Evolutionary conservation across 2,113 vertebrate species (phyloP).

Genomic region (Cyprinodon brontotheroides): DNA sequence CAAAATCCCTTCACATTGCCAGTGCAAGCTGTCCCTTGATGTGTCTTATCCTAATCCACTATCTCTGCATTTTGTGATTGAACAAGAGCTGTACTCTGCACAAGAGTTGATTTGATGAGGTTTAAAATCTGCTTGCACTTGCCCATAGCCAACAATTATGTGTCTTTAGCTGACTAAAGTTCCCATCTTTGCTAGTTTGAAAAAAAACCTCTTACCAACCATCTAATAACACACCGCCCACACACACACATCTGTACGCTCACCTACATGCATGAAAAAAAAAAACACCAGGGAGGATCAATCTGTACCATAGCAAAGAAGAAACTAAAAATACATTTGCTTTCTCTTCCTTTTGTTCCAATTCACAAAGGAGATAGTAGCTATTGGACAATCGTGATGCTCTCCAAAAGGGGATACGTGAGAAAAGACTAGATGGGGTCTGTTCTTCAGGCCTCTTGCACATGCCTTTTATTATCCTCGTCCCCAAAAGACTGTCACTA

Average conservation of each 20-base stretch:
- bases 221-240: conserved; percentile 25
- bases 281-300: conserved; percentile 22
- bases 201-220: conserved; percentile 19
- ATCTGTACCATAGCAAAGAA: conserved; percentile 13
- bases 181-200: conserved; percentile 10
- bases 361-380: conserved; percentile 7
- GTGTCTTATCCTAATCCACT: conserved; percentile 28
- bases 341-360: conserved; percentile 8
- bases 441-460: conserved; percentile 43
- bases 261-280: conserved; percentile 20
- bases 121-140: conserved; percentile 16
- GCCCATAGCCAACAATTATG: conserved; percentile 11
- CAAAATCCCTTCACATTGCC: conserved; percentile 57
- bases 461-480: conserved; percentile 53
- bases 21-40: conserved; percentile 52
- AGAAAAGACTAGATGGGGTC: conserved; percentile 36
- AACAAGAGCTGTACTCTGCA: conserved; percentile 41
- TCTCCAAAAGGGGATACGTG: conserved; percentile 26
- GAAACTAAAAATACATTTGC: conserved; percentile 37
- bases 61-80: conserved; percentile 13
- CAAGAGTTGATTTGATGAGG: conserved; percentile 36
- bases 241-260: conserved; percentile 19
- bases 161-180: conserved; percentile 8
- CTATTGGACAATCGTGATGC: conserved; percentile 24
- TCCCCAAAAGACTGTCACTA: conserved; percentile 60